phyloP scores from a whole-genome alignment of 2,888 invertebrate genomes.

The Yponomeuta malinellus region DNA sequence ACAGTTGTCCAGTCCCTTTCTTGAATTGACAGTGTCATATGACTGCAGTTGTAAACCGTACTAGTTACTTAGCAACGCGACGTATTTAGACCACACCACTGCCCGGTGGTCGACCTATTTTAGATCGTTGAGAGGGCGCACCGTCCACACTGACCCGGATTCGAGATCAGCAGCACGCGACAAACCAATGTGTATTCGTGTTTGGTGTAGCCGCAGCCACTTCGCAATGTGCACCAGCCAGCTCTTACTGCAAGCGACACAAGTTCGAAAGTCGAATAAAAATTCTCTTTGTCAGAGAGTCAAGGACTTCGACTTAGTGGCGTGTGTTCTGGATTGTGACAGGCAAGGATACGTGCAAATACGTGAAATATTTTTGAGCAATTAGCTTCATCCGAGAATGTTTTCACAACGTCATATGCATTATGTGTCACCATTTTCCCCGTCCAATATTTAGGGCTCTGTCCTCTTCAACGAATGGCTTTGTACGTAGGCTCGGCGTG shows the following conservation, averaged over 20 bases:
- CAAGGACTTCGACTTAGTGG: background rate
- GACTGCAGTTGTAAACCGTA: no score
- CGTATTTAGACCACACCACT: background rate
- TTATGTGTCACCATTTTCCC: no score
- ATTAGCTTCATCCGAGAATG: background rate
- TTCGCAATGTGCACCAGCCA: background rate
- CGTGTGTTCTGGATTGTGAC: background rate
- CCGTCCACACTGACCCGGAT: slow-evolving; percentile 50
- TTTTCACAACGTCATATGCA: no score
- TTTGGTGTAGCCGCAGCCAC: background rate
- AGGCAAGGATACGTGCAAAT: background rate
- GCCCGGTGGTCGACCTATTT: slow-evolving; percentile 41
- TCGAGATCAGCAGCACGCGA: slow-evolving; percentile 25
- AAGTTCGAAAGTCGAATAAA: background rate
- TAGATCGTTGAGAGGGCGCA: slow-evolving; percentile 35
- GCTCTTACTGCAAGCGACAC: background rate
- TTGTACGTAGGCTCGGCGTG: no score
- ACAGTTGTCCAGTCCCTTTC: no score
- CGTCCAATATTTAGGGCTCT: no score
- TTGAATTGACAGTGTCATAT: no score
- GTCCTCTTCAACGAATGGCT: no score
- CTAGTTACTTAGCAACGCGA: background rate
- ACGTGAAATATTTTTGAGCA: background rate
- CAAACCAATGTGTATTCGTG: background rate
- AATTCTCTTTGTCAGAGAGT: background rate